These are phyloP conservation scores for Cecropterus lyciades DNA, from an alignment of 1,140 invertebrate species.

Conservation along the genomic window DNA sequence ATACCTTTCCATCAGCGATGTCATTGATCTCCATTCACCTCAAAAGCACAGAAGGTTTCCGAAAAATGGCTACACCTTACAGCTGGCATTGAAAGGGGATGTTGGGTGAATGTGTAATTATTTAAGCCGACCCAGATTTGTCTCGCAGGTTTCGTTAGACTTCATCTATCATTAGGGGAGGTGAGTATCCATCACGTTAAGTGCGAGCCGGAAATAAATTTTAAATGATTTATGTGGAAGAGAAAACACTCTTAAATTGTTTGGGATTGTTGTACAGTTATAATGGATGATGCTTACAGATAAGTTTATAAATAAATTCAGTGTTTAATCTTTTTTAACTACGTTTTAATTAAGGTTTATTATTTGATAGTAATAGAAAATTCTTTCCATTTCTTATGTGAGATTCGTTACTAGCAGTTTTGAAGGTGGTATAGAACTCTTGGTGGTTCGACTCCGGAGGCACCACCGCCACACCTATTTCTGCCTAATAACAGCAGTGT, in stretches of 20 bases:
- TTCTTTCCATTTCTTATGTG: too few species aligned
- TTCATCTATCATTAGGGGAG: slow-evolving; percentile 58
- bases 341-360: too few species aligned
- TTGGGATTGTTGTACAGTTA: slow-evolving; percentile 23
- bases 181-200: slow-evolving; percentile 62
- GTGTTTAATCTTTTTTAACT: too few species aligned
- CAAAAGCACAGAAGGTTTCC: slow-evolving; percentile 1
- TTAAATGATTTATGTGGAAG: slow-evolving; percentile 57
- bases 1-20: background rate
- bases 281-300: too few species aligned
- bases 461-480: too few species aligned
- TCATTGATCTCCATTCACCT: slow-evolving; percentile 7
- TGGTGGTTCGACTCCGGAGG: too few species aligned
- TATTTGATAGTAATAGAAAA: too few species aligned
- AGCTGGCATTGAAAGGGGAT: slow-evolving; percentile 20
- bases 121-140: slow-evolving; percentile 45
- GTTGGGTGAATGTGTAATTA: slow-evolving; percentile 38
- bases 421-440: too few species aligned
- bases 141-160: slow-evolving; percentile 46
- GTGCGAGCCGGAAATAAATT: slow-evolving; percentile 56
- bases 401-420: too few species aligned
- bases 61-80: slow-evolving; percentile 14
- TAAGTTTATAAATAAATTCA: too few species aligned
- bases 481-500: too few species aligned
- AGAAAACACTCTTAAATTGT: slow-evolving; percentile 43